A percentile compares a stretch with the other conserved stretches of the same genome.
phyloP scores from a whole-genome alignment of 2,113 vertebrate species.

The Malurus cyaneus region DNA sequence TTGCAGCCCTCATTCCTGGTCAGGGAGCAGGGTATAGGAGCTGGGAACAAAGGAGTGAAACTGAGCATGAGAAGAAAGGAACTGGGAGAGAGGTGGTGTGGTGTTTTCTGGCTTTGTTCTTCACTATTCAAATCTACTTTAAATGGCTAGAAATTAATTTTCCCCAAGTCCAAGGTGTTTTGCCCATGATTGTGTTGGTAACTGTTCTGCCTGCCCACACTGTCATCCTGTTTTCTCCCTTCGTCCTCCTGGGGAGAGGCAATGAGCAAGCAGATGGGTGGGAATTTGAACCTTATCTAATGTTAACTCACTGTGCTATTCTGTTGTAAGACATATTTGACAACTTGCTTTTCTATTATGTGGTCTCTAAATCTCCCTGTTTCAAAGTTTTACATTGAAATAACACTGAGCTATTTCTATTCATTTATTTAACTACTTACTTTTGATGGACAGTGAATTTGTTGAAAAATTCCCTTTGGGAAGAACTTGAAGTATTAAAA shows the following conservation, averaged over 20 bases:
- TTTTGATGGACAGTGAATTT: background rate
- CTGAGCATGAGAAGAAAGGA: rapidly evolving
- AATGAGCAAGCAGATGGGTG: background rate
- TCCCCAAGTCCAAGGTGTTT: background rate
- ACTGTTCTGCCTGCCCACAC: background rate
- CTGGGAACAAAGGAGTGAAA: background rate
- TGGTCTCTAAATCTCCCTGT: background rate
- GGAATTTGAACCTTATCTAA: background rate
- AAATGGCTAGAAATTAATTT: background rate
- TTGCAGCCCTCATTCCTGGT: background rate
- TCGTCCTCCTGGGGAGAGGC: rapidly evolving
- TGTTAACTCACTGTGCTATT: rapidly evolving
- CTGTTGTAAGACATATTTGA: background rate
- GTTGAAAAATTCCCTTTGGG: constrained; percentile 9
- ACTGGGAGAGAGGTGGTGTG: rapidly evolving
- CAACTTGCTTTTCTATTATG: background rate
- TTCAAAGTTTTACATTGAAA: background rate
- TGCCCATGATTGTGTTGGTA: background rate
- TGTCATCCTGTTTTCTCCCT: background rate
- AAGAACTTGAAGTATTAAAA: background rate
- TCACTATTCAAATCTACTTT: background rate
- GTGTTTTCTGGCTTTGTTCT: background rate
- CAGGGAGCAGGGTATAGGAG: rapidly evolving
- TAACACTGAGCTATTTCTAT: background rate
- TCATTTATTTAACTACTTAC: background rate